A percentile compares a stretch with the other conserved stretches of the same genome.
phyloP scores from a whole-genome alignment of 2,113 vertebrate genomes.

The Hyperopisus bebe region DNA sequence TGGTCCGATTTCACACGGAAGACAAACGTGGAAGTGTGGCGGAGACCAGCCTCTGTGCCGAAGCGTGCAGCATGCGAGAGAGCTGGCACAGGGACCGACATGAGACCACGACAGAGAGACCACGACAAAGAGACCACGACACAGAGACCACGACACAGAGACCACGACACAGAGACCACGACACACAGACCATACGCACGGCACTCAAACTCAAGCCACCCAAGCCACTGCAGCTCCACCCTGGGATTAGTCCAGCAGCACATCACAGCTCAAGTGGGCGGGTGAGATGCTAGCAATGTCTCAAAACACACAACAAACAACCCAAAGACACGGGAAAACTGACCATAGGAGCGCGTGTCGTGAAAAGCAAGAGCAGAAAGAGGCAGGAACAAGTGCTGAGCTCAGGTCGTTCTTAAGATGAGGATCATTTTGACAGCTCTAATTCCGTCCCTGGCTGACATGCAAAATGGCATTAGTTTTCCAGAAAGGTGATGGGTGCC shows the following conservation, averaged over 20 bases:
- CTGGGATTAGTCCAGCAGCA: not conserved
- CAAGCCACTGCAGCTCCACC: not conserved
- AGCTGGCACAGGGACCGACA: not conserved
- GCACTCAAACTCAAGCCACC: not conserved
- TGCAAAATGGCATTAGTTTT: conserved; percentile 57
- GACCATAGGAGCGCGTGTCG: conserved; percentile 63
- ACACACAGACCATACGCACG: not conserved
- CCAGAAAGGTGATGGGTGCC: conserved; percentile 48
- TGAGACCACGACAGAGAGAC: not conserved
- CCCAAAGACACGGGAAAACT: conserved; percentile 45
- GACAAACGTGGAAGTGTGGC: not conserved
- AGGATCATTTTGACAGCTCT: conserved; percentile 58
- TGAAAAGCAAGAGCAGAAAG: conserved; percentile 45
- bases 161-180: not conserved
- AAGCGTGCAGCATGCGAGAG: not conserved
- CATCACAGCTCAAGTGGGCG: not conserved
- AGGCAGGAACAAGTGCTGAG: conserved; percentile 44
- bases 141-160: not conserved
- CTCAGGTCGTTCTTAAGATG: conserved; percentile 60
- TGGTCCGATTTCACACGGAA: not conserved
- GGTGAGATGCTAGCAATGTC: not conserved
- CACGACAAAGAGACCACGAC: not conserved
- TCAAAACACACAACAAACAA: conserved; percentile 25
- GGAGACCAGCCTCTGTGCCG: not conserved
- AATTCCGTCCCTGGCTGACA: conserved; percentile 71